Evolutionary conservation across 2,113 vertebrate genomes (phyloP).

Genomic region (Festucalex cinctus): DNA sequence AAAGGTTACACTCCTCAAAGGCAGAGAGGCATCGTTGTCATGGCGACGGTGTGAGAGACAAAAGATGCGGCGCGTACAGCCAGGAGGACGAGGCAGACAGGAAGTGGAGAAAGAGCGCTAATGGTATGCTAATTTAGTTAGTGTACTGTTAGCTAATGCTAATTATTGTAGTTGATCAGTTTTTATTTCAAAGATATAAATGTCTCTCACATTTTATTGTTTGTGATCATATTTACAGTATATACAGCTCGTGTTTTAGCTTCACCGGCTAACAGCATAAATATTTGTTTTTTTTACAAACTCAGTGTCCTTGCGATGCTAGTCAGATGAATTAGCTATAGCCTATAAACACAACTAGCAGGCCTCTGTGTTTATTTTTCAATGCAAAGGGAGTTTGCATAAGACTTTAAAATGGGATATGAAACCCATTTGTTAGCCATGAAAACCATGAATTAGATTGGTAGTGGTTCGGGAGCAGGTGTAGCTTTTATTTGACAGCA

Average conservation of each 20-base stretch:
- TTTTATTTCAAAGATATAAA: background rate
- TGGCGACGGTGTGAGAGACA: conserved; percentile 41
- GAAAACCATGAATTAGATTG: background rate
- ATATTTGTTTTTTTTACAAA: background rate
- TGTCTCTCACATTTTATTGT: background rate
- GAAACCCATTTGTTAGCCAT: background rate
- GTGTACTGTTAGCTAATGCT: background rate
- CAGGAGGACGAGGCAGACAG: conserved; percentile 24
- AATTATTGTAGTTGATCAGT: background rate
- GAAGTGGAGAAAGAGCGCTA: conserved; percentile 26
- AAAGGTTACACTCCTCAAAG: conserved; percentile 74
- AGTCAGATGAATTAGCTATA: background rate
- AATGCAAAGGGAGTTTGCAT: background rate
- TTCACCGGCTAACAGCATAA: background rate
- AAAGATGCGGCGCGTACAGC: conserved; percentile 18
- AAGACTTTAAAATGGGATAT: background rate
- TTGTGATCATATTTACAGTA: background rate
- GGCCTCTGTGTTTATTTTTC: background rate
- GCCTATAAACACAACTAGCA: background rate
- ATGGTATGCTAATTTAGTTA: background rate
- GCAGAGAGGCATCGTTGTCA: conserved; percentile 53
- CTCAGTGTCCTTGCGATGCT: background rate
- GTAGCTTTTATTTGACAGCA: conserved; percentile 1
- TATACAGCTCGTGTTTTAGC: background rate
- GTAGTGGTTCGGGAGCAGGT: background rate